phyloP scores from a whole-genome alignment of 1,140 invertebrate species.

The Lutraria rhynchaena region DNA sequence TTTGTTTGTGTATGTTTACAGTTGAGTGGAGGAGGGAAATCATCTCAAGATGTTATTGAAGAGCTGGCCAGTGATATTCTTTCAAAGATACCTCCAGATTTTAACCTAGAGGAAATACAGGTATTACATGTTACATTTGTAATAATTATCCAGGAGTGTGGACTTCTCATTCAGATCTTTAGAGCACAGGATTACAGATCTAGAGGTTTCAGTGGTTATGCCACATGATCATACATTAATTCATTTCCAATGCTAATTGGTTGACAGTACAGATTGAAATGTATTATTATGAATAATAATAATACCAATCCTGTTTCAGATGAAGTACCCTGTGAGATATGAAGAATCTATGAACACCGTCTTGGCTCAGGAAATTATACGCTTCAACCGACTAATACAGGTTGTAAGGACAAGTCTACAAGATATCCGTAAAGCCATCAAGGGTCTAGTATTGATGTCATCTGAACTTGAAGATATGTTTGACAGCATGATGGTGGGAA shows the following conservation, averaged over 20 bases:
- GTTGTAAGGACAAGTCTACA: constrained; percentile 78
- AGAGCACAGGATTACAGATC: no score
- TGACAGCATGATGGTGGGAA: constrained; percentile 83
- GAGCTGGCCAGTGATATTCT: constrained; percentile 82
- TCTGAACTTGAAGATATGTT: constrained; percentile 81
- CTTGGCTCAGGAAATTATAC: constrained; percentile 81
- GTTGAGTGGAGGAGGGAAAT: constrained; percentile 79
- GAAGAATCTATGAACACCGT: constrained; percentile 83
- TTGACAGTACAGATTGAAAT: no score
- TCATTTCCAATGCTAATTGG: no score
- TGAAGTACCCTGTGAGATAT: constrained; percentile 81
- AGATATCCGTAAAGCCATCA: constrained; percentile 81
- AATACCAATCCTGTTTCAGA: constrained; percentile 69
- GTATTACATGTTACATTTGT: constrained; percentile 62
- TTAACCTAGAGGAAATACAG: constrained; percentile 83
- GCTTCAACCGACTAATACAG: constrained; percentile 81
- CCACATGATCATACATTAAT: no score
- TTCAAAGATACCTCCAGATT: constrained; percentile 81
- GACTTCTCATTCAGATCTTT: no score
- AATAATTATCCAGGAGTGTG: no score
- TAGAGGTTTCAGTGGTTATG: no score
- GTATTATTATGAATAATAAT: no score
- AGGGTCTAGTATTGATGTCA: constrained; percentile 81
- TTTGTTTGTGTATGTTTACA: no score
- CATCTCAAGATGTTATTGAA: constrained; percentile 81